Base-by-base conservation (phyloP, 2,113 vertebrate species). In the Nansenia antarctica region DNA sequence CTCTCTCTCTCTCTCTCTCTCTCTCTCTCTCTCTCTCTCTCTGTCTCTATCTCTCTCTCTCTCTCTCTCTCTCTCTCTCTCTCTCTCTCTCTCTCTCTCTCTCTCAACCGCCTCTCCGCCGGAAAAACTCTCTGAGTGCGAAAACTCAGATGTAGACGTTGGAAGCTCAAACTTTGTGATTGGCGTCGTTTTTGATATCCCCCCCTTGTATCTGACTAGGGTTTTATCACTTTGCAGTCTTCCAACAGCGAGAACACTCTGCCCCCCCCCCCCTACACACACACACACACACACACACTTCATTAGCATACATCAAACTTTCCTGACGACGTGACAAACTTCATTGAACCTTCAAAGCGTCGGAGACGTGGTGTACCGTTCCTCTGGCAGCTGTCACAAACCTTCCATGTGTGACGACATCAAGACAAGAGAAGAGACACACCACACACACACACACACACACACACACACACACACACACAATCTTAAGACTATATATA, bases 321-420 rank as follows among this genome's bases (percentile, higher is more conserved):
- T 82, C 82, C 82, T 80, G 78, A 78, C 65, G 66, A 81, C 73
- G 78, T 88, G 90, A 88, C 90, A 90, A 87, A 89, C 85, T 90
- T 90, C 81, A 88, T 89, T 87, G 84, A 89, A 85, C 62, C 39
- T 83, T 85, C 75, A 83, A 86, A 90, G 86, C 76, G 79, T 85
- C 65, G 86, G n/a, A n/a, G n/a, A 86, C 84, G 76, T 81, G 85
- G 88, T 85, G 87, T 90, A 88, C 75, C 78, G 87, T 90, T 87
- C 85, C 81, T 84, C 89, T 93, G 91, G 90, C 91, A 92, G 91
- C 89, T 93, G 91, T 93, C 92, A 92, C 20, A 89, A 90, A 81
- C 78, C 82, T 86, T 71, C 70, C n/a, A 79, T 82, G 69, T 86
- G 81, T 86, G 86, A 89, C 89, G 74, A 81, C 64, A 85, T 70